A percentile compares a stretch with the other conserved stretches of the same genome.
phyloP scores from a whole-genome alignment of 2,888 invertebrate genomes.

The Pycnomerus fuliginosus region DNA sequence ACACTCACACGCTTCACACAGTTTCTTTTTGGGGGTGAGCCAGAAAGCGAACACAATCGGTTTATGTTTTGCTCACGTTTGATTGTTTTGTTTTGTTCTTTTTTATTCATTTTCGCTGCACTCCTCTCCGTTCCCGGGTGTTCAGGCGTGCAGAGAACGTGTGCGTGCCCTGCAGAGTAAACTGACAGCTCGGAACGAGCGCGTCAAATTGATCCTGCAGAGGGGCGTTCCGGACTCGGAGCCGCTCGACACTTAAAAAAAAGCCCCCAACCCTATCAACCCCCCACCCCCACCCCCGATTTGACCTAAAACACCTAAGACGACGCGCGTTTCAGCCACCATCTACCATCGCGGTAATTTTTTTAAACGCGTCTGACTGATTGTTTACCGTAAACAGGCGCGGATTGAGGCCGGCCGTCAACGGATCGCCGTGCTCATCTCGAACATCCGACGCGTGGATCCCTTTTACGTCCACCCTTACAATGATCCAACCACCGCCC shows the following conservation, averaged over 20 bases:
- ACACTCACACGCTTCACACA: constrained; percentile 31
- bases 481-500: constrained; percentile 54
- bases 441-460: constrained; percentile 73
- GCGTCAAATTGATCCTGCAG: constrained; percentile 83
- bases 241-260: constrained; percentile 69
- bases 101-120: constrained; percentile 56
- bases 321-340: constrained; percentile 51
- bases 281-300: constrained; percentile 27
- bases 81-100: constrained; percentile 49
- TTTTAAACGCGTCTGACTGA: constrained; percentile 35
- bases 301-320: constrained; percentile 26
- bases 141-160: constrained; percentile 80
- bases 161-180: constrained; percentile 84
- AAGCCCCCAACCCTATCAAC: constrained; percentile 20
- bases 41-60: constrained; percentile 46
- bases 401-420: constrained; percentile 65
- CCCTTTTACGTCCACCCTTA: constrained; percentile 65
- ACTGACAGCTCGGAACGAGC: constrained; percentile 83
- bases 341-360: constrained; percentile 42
- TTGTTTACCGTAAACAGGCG: constrained; percentile 38
- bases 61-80: constrained; percentile 43
- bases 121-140: constrained; percentile 43
- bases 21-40: constrained; percentile 31
- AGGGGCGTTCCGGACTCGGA: constrained; percentile 83
- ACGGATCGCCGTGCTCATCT: constrained; percentile 71